These are phyloP conservation scores for Polyergus mexicanus DNA, from an alignment of 1,140 invertebrate genomes.

Conservation along the genomic window DNA sequence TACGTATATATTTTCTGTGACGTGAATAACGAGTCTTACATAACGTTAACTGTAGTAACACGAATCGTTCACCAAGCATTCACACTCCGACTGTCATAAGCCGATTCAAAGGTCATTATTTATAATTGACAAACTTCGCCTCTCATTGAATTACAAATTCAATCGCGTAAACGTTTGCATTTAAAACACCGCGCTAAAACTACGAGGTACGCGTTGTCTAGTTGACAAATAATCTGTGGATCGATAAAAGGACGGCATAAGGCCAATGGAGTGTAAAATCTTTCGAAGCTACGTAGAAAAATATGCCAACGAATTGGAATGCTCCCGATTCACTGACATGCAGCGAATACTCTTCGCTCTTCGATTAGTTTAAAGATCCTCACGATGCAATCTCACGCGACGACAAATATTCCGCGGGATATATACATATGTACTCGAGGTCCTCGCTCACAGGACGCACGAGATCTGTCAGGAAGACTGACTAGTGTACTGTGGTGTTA, in stretches of 20 bases:
- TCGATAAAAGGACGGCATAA: conserved; percentile 12
- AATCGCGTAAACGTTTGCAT: not conserved
- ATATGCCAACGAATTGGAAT: conserved; percentile 54
- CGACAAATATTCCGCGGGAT: not conserved
- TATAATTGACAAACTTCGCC: conserved; percentile 18
- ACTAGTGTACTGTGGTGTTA: conserved; percentile 72
- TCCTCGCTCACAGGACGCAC: conserved; percentile 39
- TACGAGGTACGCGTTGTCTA: conserved; percentile 19
- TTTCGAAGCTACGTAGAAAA: conserved; percentile 28
- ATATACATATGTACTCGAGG: too few species aligned
- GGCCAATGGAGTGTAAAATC: not conserved
- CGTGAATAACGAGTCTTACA: conserved; percentile 23
- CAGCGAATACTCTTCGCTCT: conserved; percentile 17
- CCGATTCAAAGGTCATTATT: conserved; percentile 2
- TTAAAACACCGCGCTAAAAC: conserved; percentile 22
- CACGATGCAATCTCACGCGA: conserved; percentile 31
- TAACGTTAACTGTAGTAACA: not conserved
- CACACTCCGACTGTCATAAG: not conserved
- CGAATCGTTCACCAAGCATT: conserved; percentile 8
- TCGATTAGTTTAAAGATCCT: conserved; percentile 10
- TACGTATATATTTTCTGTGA: conserved; percentile 30
- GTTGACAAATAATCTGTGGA: conserved; percentile 22
- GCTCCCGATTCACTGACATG: conserved; percentile 22
- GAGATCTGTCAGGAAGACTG: conserved; percentile 67
- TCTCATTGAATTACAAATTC: conserved; percentile 51